A percentile compares a stretch with the other conserved stretches of the same genome.
These are phyloP conservation scores for Diceros bicornis DNA, from an alignment of 2,797 vertebrate species.

Conservation along the genomic window DNA sequence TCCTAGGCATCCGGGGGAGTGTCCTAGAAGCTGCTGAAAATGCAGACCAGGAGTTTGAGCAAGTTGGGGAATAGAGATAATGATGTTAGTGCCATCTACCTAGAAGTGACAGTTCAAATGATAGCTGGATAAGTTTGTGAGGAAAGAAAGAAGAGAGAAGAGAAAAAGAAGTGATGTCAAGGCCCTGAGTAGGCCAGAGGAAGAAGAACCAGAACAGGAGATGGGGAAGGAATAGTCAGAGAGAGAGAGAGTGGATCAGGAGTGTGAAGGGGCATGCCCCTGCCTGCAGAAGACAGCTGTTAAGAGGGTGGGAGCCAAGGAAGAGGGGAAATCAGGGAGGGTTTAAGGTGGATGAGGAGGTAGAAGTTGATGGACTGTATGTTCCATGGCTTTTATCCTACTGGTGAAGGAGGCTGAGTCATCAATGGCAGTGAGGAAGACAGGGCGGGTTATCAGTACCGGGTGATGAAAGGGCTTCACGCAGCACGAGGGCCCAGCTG, in stretches of 20 bases:
- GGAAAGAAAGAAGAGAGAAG: neutral
- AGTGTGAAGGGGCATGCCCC: fast-evolving
- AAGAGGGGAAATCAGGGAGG: neutral
- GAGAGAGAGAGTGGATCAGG: neutral
- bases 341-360: neutral
- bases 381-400: neutral
- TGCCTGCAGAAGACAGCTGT: neutral
- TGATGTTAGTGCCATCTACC: neutral
- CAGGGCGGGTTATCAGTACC: neutral
- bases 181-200: neutral
- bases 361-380: neutral
- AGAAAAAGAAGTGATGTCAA: neutral
- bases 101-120: neutral
- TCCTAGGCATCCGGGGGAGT: neutral
- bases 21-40: neutral
- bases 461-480: neutral
- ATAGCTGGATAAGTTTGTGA: neutral
- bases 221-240: neutral
- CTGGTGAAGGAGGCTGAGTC: neutral
- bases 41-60: neutral
- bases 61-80: neutral
- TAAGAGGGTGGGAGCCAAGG: neutral
- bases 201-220: neutral
- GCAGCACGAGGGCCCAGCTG: neutral
- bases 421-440: no score